Evolutionary conservation across 2,888 invertebrate species (phyloP), one percentile per base, ranked within the genome.

Genomic region (Eilema sororculum): DNA sequence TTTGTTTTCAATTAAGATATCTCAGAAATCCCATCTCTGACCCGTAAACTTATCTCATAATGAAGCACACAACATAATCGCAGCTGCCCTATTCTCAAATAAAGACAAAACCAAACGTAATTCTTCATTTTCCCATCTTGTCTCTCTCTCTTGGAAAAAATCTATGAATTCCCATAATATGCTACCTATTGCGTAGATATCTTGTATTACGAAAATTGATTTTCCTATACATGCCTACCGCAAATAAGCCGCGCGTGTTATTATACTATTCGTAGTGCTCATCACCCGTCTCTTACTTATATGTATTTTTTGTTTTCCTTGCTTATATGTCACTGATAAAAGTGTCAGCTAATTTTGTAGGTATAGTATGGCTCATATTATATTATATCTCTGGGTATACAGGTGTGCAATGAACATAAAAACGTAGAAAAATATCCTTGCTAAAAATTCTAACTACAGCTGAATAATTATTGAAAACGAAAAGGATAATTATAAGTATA

Each of bases 101-200:
- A 28, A 46, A 52, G 0, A 12, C 28, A 28, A 9, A 46, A 46
- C 41, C 1, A 25, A 25, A 25, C 25, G 20, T 24, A 46, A 46
- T 25, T n/a, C 57, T 9, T 65, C 68, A 63, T 69, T 68, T 72
- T 69, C 33, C n/a, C 41, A 72, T 74, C 41, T 69, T 60, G 57
- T 65, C n/a, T 25, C 25, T 33, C 52, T n/a, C n/a, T n/a, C 62
- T 52, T 22, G 30, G 63, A 68, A 62, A 65, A 72, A 69, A 65
- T 58, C 56, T 65, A n/a, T 56, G 60, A 28, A 74, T 65, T 74
- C 69, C 65, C 63, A 65, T n/a, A n/a, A n/a, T 64, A 68, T 65
- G 61, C 58, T 69, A 58, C 69, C 25, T 58, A 67, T 72, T 57
- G 28, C 10, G 63, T 59, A 75, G 67, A 75, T 67, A 60, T 59